These are phyloP conservation scores for Hipparchia sbordonii DNA, from an alignment of 2,888 invertebrate species.

Conservation along the genomic window DNA sequence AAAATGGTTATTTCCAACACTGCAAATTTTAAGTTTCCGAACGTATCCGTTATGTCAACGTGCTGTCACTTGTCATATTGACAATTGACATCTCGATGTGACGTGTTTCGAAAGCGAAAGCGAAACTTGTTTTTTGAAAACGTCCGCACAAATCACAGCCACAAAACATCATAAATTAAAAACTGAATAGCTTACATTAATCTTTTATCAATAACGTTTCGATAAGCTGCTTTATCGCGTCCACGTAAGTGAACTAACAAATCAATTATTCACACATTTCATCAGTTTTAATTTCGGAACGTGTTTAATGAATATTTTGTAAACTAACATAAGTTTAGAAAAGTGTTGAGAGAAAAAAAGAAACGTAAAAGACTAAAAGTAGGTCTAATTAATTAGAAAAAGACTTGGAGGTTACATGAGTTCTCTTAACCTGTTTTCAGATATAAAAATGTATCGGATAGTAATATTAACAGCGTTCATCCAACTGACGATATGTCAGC, in stretches of 20 bases:
- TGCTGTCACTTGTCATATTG: conserved; percentile 11
- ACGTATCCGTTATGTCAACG: conserved; percentile 2
- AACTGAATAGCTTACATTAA: conserved; percentile 23
- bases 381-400: neutral
- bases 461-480: conserved; percentile 63
- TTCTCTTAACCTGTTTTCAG: conserved; percentile 47
- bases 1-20: too few species aligned
- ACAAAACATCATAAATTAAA: neutral
- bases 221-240: conserved; percentile 42
- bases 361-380: neutral
- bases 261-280: conserved; percentile 53
- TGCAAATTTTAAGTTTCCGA: neutral
- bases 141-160: conserved; percentile 36
- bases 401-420: neutral
- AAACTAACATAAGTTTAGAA: neutral
- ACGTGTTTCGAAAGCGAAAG: conserved; percentile 37
- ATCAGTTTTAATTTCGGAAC: conserved; percentile 38
- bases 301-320: conserved; percentile 6
- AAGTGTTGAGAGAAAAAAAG: neutral
- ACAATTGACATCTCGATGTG: conserved; percentile 35
- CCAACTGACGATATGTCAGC: conserved; percentile 67
- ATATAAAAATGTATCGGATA: conserved; percentile 61
- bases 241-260: conserved; percentile 68
- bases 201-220: conserved; percentile 39
- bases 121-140: conserved; percentile 41